phyloP scores from a whole-genome alignment of 2,888 invertebrate species.

The Brachyopa scutellaris region DNA sequence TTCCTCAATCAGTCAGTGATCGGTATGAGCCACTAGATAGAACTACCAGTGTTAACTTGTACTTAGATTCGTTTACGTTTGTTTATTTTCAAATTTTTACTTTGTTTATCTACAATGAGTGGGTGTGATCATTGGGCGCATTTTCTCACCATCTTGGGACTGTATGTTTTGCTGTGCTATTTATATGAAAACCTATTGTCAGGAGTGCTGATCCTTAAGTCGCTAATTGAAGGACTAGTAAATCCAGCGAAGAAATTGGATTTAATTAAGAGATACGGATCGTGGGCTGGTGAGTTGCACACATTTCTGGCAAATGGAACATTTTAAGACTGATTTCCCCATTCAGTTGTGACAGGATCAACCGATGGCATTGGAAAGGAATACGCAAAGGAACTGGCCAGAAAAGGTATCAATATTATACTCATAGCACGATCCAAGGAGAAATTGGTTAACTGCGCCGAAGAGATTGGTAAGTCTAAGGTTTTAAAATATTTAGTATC shows the following conservation, averaged over 20 bases:
- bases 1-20: conserved; percentile 29
- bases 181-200: conserved; percentile 85
- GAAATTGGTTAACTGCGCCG: conserved; percentile 87
- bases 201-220: conserved; percentile 83
- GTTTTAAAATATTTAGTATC: background rate
- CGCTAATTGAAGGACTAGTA: conserved; percentile 84
- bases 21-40: conserved; percentile 25
- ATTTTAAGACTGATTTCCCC: too few relatives aligned
- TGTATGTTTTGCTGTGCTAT: conserved; percentile 82
- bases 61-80: conserved; percentile 11
- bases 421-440: conserved; percentile 89
- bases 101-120: conserved; percentile 22
- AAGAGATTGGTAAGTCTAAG: conserved; percentile 86
- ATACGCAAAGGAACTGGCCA: conserved; percentile 90
- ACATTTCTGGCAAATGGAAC: too few relatives aligned
- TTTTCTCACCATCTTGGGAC: conserved; percentile 83
- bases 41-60: conserved; percentile 33
- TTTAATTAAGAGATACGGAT: conserved; percentile 86
- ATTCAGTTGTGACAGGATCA: conserved; percentile 92
- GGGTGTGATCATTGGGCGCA: conserved; percentile 22
- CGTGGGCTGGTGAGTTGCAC: conserved; percentile 89
- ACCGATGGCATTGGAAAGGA: conserved; percentile 95
- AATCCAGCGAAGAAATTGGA: conserved; percentile 83
- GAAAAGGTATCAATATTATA: conserved; percentile 88
- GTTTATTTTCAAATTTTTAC: background rate